Evolutionary conservation across 2,888 invertebrate species (phyloP), one percentile per base, ranked within the genome.

Genomic region (Agonopterix arenella): DNA sequence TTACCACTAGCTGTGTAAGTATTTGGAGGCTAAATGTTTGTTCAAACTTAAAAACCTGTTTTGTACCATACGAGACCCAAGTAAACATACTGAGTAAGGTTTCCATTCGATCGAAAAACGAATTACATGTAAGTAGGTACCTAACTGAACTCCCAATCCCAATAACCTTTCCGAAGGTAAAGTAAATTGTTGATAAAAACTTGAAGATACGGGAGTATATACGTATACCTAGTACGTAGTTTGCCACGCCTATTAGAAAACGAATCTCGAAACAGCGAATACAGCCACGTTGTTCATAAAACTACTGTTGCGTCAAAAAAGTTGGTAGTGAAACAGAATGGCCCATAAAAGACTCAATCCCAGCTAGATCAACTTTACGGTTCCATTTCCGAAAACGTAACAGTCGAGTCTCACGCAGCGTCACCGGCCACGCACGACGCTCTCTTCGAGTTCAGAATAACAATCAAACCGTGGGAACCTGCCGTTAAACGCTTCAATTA

Each of bases 391-490:
- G 67, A 76, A 76, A 77, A 72, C 66, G 66, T 73, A 76, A 72
- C 73, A 67, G 52, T 48, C 61, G 54, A 56, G 57, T 65, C 60
- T 70, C 73, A 73, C 71, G 69, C 66, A 68, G 64, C 62, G 57
- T 62, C 63, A 63, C 56, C 74, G 73, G 74, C 73, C 73, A 73
- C 79, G 83, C 82, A 81, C 77, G 73, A 70, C 70, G 70, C 67
- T 66, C 66, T 62, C 68, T 70, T 73, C 72, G 64, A 69, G 65
- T 66, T 66, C 73, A 59, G 80, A 82, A 84, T 81, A 83, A 85
- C 83, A 88, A 88, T 84, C 67, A 70, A 68, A 68, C 71, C 85
- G 84, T 88, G 86, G 80, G 86, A 86, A 86, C 75, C 58, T 56
- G 66, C 64, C 61, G 63, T 66, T 73, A 75, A 80, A 72, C 73